phyloP scores from a whole-genome alignment of 2,797 vertebrate genomes.

The Adelosebastes latens region DNA sequence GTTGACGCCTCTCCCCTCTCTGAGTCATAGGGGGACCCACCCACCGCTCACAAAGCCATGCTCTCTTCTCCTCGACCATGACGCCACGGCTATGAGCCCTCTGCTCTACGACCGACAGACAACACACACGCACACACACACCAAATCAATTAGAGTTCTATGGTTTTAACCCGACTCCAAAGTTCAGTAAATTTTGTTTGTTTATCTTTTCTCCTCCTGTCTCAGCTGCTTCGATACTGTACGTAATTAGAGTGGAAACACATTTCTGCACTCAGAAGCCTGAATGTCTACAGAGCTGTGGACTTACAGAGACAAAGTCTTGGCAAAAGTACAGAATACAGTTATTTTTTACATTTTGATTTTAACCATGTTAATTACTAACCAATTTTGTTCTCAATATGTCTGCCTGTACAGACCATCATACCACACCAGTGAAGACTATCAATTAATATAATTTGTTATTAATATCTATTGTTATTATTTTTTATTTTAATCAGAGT shows the following conservation, averaged over 20 bases:
- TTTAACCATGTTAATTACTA: constrained; percentile 18
- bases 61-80: constrained; percentile 79
- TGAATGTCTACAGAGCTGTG: constrained; percentile 17
- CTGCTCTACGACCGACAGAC: constrained; percentile 74
- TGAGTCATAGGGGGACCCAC: constrained; percentile 80
- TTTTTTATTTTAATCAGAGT: background rate
- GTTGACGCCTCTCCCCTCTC: constrained; percentile 76
- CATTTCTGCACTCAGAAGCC: constrained; percentile 24
- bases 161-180: constrained; percentile 76
- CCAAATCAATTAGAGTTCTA: constrained; percentile 85
- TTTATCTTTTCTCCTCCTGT: constrained; percentile 81
- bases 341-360: constrained; percentile 17
- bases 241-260: constrained; percentile 71
- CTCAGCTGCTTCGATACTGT: constrained; percentile 78
- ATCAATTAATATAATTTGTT: background rate
- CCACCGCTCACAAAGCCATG: constrained; percentile 78
- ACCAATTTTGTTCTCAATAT: background rate
- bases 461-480: background rate
- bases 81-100: constrained; percentile 73
- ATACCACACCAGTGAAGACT: background rate
- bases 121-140: constrained; percentile 56
- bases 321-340: background rate
- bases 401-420: background rate
- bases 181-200: constrained; percentile 81
- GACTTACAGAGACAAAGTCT: background rate